Conservation (phyloP, 2,888 invertebrate genomes). For the Lycaena phlaeas region DNA sequence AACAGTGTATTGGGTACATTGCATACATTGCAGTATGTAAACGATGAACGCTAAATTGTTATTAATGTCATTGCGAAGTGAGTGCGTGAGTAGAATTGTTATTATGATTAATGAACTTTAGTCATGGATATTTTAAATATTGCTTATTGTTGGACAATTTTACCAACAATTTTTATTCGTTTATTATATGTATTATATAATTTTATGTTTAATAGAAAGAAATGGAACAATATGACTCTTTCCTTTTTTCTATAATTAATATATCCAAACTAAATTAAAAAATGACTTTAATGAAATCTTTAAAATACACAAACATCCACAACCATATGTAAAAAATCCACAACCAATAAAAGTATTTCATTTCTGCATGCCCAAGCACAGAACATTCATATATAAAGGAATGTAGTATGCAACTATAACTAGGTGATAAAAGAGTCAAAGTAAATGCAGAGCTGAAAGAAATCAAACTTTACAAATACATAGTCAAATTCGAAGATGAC, state of each 20-base stretch:
- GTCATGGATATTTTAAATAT: constrained; percentile 38
- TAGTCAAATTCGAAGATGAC: constrained; percentile 53
- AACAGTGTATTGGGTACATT: no score
- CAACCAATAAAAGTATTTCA: constrained; percentile 42
- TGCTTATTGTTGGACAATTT: constrained; percentile 3
- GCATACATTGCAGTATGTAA: constrained; percentile 30
- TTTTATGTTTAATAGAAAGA: background rate
- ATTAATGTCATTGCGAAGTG: constrained; percentile 60
- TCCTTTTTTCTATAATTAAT: background rate
- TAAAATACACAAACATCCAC: constrained; percentile 1
- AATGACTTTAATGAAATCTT: constrained; percentile 4
- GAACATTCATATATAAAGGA: constrained; percentile 44
- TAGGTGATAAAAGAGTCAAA: constrained; percentile 32
- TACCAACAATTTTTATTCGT: no score
- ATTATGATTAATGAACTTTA: constrained; percentile 48
- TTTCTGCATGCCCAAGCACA: constrained; percentile 73
- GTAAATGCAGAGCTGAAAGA: constrained; percentile 35
- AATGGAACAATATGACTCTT: background rate
- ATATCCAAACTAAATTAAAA: background rate
- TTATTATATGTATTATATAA: no score
- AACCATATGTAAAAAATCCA: constrained; percentile 31
- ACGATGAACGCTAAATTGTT: constrained; percentile 36
- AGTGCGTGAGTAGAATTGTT: constrained; percentile 49
- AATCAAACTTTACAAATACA: constrained; percentile 11
- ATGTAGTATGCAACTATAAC: constrained; percentile 53